Evolutionary conservation across 2,888 invertebrate genomes (phyloP), one percentile per base, ranked within the genome.

Genomic region (Leucophenga montana): DNA sequence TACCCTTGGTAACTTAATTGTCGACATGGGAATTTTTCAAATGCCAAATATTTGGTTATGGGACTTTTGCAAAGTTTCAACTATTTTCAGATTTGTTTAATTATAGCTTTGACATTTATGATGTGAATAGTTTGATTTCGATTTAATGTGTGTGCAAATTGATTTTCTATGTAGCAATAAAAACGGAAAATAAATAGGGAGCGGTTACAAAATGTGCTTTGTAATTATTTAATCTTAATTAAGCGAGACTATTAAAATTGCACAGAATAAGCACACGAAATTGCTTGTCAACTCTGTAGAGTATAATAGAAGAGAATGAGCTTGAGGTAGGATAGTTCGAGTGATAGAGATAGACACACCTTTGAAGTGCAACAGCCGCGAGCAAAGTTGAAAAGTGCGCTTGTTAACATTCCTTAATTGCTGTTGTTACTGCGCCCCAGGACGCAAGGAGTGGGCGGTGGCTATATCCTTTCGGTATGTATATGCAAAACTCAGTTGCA

Each of bases 41-140:
- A 11, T 20, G 22, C 18, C 22, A 22, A 44, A 62, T 46, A 44
- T 18, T 48, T 39, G 3, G 11, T 39, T 75, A 74, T 75, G 73
- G 75, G 77, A 78, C 77, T 82, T 84, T 73, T 67, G 73, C 56
- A 74, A 76, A 82, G 74, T 82, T 81, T 82, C 83, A 84, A 85
- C 84, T 85, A 84, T 78, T 76, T 78, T 79, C 75, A 83, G 84
- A 84, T 84, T 84, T 85, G 78, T 77, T 80, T 79, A 84, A 85
- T 82, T 80, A 80, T 39, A 64, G 22, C n/a, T 48, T 46, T 20
- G 22, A 50, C 18, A 16, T 16, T 50, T 50, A 11, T 4, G 18
- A 5, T 50, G 50, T 50, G 50, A 11, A 5, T 50, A 16, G 46
- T 46, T 64, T n/a, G 6, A 18, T 50, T 50, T 6, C 1, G 16